Evolutionary conservation across 2,888 invertebrate genomes (phyloP), one percentile per base, ranked within the genome.

Genomic region (Phalera bucephala): DNA sequence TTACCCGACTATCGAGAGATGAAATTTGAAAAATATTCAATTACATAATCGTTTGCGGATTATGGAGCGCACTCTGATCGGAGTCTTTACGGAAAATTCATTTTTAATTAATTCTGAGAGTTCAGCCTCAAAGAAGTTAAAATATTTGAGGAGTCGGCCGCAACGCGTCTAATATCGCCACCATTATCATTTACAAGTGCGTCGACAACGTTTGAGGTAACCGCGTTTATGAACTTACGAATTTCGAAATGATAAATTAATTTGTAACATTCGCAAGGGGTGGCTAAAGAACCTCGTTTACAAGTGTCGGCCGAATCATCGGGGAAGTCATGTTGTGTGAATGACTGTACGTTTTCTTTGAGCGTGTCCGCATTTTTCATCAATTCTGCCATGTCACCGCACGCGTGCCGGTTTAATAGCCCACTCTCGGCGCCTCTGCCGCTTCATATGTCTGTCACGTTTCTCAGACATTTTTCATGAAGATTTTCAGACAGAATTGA

Each of bases 361-460:
- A 65, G 63, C 68, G 55, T 61, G 69, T 71, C 65, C 65, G 55
- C 68, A 66, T 71, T 80, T 81, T 75, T 62, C 68, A 69, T 64
- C 60, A 62, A 70, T 19, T 65, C 55, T 49, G 78, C 73, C 45
- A 41, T 71, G 78, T 84, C 84, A 81, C 65, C 64, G 64, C 72
- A 67, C 71, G 65, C 69, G 60, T 65, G 63, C 56, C 45, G 48
- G 60, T 60, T 56, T 72, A 67, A 73, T 69, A 62, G 66, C 61
- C 56, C 52, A 60, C 67, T 65, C 58, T 43, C 52, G 41, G 46
- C 55, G 44, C 57, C 50, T 57, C 47, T 40, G 42, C 57, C 58
- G 57, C 70, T 76, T 72, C 71, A 72, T 67, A 72, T 68, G 71
- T 70, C 63, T 64, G 61, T 68, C 79, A 73, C 74, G 79, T 73